Base-by-base conservation (phyloP, 1,140 invertebrate genomes). In the Drosophila nikananu region DNA sequence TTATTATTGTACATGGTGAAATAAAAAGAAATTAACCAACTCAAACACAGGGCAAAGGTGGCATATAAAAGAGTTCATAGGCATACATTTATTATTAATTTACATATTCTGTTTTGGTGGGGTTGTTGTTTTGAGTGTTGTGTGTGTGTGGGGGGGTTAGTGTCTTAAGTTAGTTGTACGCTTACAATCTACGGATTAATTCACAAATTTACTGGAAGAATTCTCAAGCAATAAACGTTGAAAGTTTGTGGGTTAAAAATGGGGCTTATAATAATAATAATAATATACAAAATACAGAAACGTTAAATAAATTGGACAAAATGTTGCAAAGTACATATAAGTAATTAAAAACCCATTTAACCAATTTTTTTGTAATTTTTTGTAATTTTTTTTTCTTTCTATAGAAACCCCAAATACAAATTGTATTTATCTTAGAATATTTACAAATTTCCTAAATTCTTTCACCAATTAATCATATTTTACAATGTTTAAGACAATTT, bases 1-100 rank as follows among this genome's bases (percentile, higher is more conserved):
- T 60, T 61, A 80, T 81, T 81, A 75, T 87, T 81, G 51, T 86
- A 76, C 70, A 72, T 48, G 54, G 64, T 57, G 71, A 74, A 76
- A 75, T 46, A 57, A 71, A 60, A 1, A 17, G 52, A 37, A 21
- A 37, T 21, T 15, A 41, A 74, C 74, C 74, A 70, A 60, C 44
- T 77, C 49, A 68, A 65, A 79, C 76, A 79, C 48, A 81, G 30
- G 55, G 54, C 66, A 62, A 67, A 51, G 76, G 61, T 39, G 41
- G 52, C 70, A 76, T 60, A 60, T 37, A 37, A 37, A 61, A 41
- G 44, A 58, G 74, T 63, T 71, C 59, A 60, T 64, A 68, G 62
- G 72, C 64, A 76, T 63, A 80, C 66, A 77, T 78, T 77, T 78
- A 78, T 78, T 78, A 78, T 78, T 81, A 81, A 76, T 71, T 79